Conservation (phyloP, 2,888 invertebrate genomes). For the Idaea straminata region DNA sequence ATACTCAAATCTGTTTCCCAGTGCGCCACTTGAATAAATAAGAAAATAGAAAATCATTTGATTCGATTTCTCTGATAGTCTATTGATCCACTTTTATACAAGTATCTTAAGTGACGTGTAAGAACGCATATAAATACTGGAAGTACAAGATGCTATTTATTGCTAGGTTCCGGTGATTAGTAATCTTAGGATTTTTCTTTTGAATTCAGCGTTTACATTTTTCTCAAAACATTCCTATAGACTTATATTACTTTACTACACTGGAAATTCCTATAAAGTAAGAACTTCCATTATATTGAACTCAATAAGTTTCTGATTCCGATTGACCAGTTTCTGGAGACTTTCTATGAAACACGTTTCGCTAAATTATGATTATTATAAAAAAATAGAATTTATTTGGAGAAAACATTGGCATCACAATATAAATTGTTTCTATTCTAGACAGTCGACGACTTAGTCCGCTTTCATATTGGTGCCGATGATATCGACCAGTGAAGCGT, state of each 20-base stretch:
- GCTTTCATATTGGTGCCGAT: conserved; percentile 71
- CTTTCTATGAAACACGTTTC: neutral
- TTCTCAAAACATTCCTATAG: neutral
- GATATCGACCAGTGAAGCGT: conserved; percentile 53
- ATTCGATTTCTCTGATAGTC: conserved; percentile 13
- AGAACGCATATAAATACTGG: neutral
- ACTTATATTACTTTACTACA: neutral
- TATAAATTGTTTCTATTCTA: conserved; percentile 61
- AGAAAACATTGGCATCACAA: conserved; percentile 36
- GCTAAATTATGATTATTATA: neutral
- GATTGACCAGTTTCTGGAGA: neutral
- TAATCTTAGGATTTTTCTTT: neutral
- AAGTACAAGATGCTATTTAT: neutral
- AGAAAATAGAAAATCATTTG: conserved; percentile 15
- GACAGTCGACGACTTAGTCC: conserved; percentile 57
- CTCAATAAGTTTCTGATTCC: neutral
- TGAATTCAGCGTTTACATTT: neutral
- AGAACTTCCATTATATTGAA: neutral
- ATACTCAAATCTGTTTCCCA: neutral
- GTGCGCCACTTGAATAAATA: conserved; percentile 6
- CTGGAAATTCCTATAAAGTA: neutral
- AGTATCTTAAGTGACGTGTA: neutral
- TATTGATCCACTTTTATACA: conserved; percentile 16
- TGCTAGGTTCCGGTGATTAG: neutral
- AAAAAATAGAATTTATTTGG: neutral